Percentiles rank a stretch among this genome's conserved stretches.
phyloP scores from a whole-genome alignment of 92 coral and sea anemone species.

The Pocillopora grandis region DNA sequence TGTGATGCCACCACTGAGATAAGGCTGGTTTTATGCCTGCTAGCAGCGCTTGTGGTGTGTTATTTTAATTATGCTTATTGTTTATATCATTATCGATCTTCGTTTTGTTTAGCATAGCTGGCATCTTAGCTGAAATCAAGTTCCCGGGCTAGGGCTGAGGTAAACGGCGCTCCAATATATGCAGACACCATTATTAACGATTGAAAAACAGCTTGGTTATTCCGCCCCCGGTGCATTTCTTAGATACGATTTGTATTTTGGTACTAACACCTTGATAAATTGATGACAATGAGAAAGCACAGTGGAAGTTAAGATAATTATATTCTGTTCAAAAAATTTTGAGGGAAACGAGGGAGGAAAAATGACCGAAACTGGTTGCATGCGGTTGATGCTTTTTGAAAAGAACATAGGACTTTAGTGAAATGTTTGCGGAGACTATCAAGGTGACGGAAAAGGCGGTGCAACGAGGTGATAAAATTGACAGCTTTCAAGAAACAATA shows the following conservation, averaged over 20 bases:
- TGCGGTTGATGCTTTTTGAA: not conserved
- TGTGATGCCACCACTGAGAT: too few species aligned
- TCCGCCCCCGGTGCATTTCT: slow-evolving; percentile 11
- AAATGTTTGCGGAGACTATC: slow-evolving; percentile 45
- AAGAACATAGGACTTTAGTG: not conserved
- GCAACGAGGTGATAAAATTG: slow-evolving; percentile 43
- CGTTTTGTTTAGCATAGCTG: not conserved
- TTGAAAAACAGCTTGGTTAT: slow-evolving; percentile 5
- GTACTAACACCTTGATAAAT: slow-evolving; percentile 17
- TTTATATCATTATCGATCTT: not conserved
- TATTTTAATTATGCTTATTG: not conserved
- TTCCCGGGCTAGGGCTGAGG: not conserved
- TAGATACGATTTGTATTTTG: not conserved
- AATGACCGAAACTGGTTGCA: not conserved
- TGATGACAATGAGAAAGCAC: slow-evolving; percentile 14
- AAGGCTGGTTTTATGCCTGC: not conserved
- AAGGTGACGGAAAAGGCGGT: slow-evolving; percentile 74
- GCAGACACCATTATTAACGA: not conserved
- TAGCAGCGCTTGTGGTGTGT: not conserved
- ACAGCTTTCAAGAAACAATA: slow-evolving; percentile 56
- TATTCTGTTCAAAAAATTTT: not conserved
- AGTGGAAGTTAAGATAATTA: not conserved
- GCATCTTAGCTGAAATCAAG: not conserved
- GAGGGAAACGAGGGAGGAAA: not conserved
- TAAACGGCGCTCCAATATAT: slow-evolving; percentile 14